phyloP scores from a whole-genome alignment of 1,140 invertebrate species.

The Magallana gigas region DNA sequence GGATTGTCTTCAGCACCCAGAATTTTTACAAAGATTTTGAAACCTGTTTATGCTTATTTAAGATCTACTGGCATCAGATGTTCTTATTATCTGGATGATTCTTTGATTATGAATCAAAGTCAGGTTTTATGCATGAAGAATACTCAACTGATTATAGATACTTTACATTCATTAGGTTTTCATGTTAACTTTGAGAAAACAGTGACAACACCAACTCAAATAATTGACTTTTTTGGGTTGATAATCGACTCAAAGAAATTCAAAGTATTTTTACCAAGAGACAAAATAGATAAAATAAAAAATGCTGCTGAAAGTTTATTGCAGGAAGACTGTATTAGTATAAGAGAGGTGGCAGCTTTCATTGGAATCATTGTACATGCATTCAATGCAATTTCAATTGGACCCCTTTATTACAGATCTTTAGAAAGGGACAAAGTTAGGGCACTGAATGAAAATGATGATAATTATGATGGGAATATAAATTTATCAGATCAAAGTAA shows the following conservation, averaged over 20 bases:
- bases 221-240: conserved; percentile 26
- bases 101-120: neutral
- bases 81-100: conserved; percentile 38
- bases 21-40: conserved; percentile 48
- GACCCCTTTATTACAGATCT: conserved; percentile 47
- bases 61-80: conserved; percentile 14
- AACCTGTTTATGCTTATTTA: conserved; percentile 45
- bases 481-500: neutral
- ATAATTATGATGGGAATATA: conserved; percentile 44
- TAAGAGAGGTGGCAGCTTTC: conserved; percentile 45
- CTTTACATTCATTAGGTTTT: conserved; percentile 26
- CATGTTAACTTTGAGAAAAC: conserved; percentile 38
- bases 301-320: neutral
- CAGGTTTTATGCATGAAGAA: neutral
- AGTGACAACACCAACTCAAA: neutral
- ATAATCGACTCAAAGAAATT: conserved; percentile 1
- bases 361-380: conserved; percentile 54
- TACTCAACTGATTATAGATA: neutral
- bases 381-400: conserved; percentile 52
- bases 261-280: neutral
- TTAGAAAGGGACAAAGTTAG: neutral
- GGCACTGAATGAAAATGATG: neutral
- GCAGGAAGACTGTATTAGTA: neutral
- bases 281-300: neutral
- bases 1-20: conserved; percentile 47